Evolutionary conservation across 2,797 vertebrate genomes (phyloP).

Genomic region (Tragopan temminckii): DNA sequence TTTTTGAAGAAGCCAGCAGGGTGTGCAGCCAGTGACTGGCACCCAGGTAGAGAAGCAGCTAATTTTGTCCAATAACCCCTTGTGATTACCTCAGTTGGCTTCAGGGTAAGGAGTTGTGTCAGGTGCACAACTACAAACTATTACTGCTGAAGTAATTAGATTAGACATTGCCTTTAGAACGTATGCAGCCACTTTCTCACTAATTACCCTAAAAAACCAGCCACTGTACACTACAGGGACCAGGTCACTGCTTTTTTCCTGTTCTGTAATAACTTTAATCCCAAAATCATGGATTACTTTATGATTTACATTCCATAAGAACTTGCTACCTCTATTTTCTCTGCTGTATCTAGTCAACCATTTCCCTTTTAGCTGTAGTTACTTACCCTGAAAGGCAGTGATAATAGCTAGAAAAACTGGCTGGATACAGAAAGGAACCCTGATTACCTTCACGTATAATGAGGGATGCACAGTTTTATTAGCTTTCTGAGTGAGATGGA

Average conservation of each 20-base stretch:
- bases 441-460: background rate
- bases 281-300: conserved; percentile 4
- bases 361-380: conserved; percentile 1
- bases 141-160: conserved; percentile 56
- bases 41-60: conserved; percentile 50
- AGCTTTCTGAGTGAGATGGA: background rate
- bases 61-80: conserved; percentile 45
- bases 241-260: background rate
- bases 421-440: background rate
- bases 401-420: background rate
- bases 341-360: background rate
- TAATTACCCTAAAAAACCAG: background rate
- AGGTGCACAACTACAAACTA: conserved; percentile 36
- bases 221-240: background rate
- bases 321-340: background rate
- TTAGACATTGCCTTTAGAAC: conserved; percentile 32
- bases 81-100: conserved; percentile 43
- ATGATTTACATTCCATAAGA: background rate
- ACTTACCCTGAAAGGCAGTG: background rate
- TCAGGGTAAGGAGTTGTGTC: conserved; percentile 26
- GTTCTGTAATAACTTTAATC: conserved; percentile 13
- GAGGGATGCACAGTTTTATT: background rate
- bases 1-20: conserved; percentile 18
- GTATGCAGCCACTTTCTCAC: conserved; percentile 6
- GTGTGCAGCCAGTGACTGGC: background rate